Evolutionary conservation across 2,888 invertebrate genomes (phyloP).

Genomic region (Cosmia trapezina): DNA sequence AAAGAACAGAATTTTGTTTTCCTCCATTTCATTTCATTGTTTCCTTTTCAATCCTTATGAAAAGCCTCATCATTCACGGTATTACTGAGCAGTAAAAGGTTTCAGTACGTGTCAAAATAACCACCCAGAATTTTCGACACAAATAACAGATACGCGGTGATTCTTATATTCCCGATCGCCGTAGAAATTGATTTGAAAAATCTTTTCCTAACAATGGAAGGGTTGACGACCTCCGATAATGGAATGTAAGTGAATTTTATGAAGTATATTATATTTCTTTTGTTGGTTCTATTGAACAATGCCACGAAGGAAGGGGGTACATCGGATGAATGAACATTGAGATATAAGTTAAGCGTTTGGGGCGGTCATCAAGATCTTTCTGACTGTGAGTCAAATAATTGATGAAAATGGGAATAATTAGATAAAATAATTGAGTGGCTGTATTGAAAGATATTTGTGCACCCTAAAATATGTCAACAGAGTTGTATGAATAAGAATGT

Average conservation of each 20-base stretch:
- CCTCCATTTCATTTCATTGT: constrained; percentile 33
- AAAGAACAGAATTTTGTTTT: constrained; percentile 9
- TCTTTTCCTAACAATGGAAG: constrained; percentile 31
- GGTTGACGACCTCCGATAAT: constrained; percentile 44
- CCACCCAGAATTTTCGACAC: constrained; percentile 3
- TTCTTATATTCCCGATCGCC: constrained; percentile 19
- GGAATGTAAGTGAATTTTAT: constrained; percentile 42
- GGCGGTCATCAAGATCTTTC: constrained; percentile 31
- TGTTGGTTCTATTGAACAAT: constrained; percentile 43
- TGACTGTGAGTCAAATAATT: not conserved
- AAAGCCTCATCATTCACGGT: constrained; percentile 32
- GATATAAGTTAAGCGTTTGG: constrained; percentile 30
- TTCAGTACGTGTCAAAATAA: constrained; percentile 40
- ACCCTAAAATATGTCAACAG: not conserved
- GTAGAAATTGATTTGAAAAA: constrained; percentile 32
- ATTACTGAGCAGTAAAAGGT: constrained; percentile 42
- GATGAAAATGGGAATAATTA: not conserved
- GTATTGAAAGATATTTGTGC: not conserved
- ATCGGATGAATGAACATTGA: constrained; percentile 33
- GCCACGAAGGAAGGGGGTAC: constrained; percentile 30
- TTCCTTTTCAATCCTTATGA: constrained; percentile 23
- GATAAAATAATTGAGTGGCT: not conserved
- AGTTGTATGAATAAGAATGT: not conserved
- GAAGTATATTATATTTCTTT: constrained; percentile 44
- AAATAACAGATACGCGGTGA: constrained; percentile 21